These are phyloP conservation scores for Leptocoma aspasia DNA, from an alignment of 2,113 vertebrate genomes.

Conservation along the genomic window DNA sequence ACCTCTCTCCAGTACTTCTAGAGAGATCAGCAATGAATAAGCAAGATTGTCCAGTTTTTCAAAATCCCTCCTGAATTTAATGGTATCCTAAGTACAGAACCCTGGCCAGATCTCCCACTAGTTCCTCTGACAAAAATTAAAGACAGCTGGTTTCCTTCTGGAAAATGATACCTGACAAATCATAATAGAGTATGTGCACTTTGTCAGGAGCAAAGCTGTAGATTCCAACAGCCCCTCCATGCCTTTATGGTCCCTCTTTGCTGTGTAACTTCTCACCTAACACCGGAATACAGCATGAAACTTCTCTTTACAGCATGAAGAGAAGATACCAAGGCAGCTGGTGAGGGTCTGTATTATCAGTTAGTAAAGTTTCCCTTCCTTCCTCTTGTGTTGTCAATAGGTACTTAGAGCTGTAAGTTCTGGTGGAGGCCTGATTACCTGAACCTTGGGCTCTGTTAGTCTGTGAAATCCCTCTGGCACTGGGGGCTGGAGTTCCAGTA, in stretches of 20 bases:
- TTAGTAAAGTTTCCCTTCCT: neutral
- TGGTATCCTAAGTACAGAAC: neutral
- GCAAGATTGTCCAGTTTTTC: neutral
- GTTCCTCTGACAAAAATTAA: neutral
- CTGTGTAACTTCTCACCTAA: neutral
- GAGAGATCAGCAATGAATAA: neutral
- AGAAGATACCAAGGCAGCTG: neutral
- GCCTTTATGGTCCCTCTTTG: neutral
- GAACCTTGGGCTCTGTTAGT: neutral
- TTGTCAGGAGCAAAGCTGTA: neutral
- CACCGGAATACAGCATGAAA: neutral
- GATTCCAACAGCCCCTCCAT: neutral
- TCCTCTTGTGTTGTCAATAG: neutral
- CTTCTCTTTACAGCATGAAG: neutral
- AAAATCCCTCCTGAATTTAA: neutral
- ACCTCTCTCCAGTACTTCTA: neutral
- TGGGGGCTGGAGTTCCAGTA: neutral
- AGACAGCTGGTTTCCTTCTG: neutral
- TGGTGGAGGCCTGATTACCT: neutral
- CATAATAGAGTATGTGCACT: accelerated
- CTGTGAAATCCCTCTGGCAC: neutral
- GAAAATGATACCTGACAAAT: neutral
- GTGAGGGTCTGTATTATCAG: neutral
- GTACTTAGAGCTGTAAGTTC: neutral
- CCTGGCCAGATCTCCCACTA: neutral